These are phyloP conservation scores for Etia nguti DNA, from an alignment of 2,113 vertebrate species.

Conservation along the genomic window DNA sequence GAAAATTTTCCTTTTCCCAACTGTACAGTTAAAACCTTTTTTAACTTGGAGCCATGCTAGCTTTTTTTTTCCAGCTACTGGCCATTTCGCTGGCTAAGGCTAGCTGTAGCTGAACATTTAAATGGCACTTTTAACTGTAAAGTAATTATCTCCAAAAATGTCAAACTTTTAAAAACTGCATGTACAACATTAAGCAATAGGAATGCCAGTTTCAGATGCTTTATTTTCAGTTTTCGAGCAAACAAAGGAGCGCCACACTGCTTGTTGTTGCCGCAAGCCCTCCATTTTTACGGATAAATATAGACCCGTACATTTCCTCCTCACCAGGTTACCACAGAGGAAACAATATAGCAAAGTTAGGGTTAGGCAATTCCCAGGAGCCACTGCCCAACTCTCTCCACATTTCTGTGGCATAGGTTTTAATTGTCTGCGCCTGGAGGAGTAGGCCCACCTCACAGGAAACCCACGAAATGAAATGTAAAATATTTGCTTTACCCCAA, in stretches of 20 bases:
- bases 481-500: constrained; percentile 43
- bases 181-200: background rate
- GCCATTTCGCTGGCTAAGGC: background rate
- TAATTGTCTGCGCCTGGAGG: constrained; percentile 32
- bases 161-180: background rate
- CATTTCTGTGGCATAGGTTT: constrained; percentile 39
- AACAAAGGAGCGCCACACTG: constrained; percentile 2
- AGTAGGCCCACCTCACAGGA: constrained; percentile 48
- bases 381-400: constrained; percentile 25
- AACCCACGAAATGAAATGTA: constrained; percentile 49
- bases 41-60: background rate
- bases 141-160: background rate
- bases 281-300: constrained; percentile 4
- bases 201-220: background rate
- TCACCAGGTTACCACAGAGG: constrained; percentile 41
- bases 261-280: background rate
- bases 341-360: constrained; percentile 43
- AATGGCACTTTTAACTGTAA: background rate
- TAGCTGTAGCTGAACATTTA: background rate
- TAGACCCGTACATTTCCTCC: constrained; percentile 9
- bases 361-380: constrained; percentile 27
- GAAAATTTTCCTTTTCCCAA: background rate
- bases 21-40: background rate
- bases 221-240: background rate
- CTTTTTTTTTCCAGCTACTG: rapidly evolving